A percentile compares a stretch with the other conserved stretches of the same genome.
These are phyloP conservation scores for Polia nebulosa DNA, from an alignment of 2,888 invertebrate species.

Conservation along the genomic window DNA sequence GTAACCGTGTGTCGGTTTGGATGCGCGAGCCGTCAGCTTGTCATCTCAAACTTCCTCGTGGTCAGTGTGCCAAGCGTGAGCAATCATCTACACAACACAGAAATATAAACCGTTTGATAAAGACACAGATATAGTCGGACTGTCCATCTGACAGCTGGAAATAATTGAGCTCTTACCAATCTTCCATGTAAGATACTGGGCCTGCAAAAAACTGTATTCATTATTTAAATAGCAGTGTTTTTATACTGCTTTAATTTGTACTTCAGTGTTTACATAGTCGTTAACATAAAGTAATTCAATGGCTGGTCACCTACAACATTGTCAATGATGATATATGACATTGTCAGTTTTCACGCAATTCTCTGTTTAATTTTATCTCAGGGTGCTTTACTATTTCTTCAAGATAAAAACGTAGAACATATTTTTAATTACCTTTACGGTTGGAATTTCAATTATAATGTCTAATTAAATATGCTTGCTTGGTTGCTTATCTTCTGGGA, in stretches of 20 bases:
- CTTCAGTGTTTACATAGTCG: slow-evolving; percentile 4
- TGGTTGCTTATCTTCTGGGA: neutral
- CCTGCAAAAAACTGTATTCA: slow-evolving; percentile 19
- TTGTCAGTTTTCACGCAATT: slow-evolving; percentile 27
- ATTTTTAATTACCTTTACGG: neutral
- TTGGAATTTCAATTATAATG: neutral
- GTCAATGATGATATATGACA: slow-evolving; percentile 21
- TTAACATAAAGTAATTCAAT: slow-evolving; percentile 28
- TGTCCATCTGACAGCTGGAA: slow-evolving; percentile 44
- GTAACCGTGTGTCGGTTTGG: slow-evolving; percentile 67
- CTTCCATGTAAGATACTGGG: slow-evolving; percentile 15
- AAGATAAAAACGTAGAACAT: neutral
- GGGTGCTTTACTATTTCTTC: neutral
- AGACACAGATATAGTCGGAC: slow-evolving; percentile 46
- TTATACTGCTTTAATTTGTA: slow-evolving; percentile 7
- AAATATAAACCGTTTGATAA: slow-evolving; percentile 70
- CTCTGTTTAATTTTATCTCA: slow-evolving; percentile 11
- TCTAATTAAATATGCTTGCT: too few species aligned
- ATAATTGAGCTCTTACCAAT: slow-evolving; percentile 47
- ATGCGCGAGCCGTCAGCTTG: slow-evolving; percentile 75
- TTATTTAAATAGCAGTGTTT: slow-evolving; percentile 18
- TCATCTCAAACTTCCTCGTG: slow-evolving; percentile 75
- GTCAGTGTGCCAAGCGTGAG: slow-evolving; percentile 83
- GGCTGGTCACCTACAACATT: slow-evolving; percentile 18
- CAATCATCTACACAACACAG: slow-evolving; percentile 74